Conservation (phyloP, 2,888 invertebrate genomes). For the Philhelius pedissequus region DNA sequence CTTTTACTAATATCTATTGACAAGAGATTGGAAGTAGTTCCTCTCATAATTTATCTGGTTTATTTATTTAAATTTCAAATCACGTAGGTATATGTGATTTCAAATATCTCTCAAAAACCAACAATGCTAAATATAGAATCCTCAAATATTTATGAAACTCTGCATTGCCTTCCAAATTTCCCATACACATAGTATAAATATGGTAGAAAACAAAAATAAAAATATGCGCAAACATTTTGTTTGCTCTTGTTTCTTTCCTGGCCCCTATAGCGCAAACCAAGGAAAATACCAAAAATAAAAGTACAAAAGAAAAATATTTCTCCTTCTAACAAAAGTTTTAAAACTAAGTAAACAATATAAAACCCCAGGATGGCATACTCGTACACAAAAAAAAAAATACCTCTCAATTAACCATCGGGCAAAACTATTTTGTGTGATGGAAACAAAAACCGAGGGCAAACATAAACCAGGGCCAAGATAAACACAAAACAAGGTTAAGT, state of each 20-base stretch:
- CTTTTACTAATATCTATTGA: too few species aligned
- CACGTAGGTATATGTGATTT: too few species aligned
- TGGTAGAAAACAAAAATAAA: not conserved
- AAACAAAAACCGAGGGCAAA: not conserved
- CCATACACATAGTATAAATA: too few species aligned
- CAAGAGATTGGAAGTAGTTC: too few species aligned
- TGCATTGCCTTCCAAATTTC: not conserved
- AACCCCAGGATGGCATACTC: constrained; percentile 48
- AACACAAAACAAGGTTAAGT: constrained; percentile 66
- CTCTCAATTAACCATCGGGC: constrained; percentile 15
- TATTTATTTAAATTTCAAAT: too few species aligned
- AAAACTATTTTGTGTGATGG: not conserved
- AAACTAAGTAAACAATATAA: constrained; percentile 63
- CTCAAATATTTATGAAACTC: not conserved
- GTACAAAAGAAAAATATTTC: constrained; percentile 13
- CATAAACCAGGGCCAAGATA: constrained; percentile 56
- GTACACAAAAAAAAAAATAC: not conserved
- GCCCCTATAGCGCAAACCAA: constrained; percentile 13
- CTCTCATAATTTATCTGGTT: too few species aligned
- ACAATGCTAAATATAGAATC: not conserved
- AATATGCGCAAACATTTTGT: constrained; percentile 16
- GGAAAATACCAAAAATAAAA: constrained; percentile 22
- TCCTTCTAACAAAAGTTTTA: constrained; percentile 50
- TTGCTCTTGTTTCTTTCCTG: not conserved
- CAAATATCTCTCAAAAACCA: not conserved